These are phyloP conservation scores for Apotomis turbidana DNA, from an alignment of 2,888 invertebrate species.

Conservation along the genomic window DNA sequence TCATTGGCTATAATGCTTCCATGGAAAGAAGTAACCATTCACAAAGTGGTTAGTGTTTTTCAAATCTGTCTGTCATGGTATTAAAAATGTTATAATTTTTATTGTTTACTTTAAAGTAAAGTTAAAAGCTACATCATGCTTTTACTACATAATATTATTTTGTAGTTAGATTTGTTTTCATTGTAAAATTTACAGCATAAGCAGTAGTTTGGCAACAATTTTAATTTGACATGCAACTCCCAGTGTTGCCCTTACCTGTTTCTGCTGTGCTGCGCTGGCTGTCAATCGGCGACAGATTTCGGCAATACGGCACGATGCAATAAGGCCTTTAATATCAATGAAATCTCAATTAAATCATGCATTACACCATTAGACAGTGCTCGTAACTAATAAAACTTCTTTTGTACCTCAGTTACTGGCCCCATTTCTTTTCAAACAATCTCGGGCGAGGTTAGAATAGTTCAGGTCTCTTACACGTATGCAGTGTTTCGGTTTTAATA, in stretches of 20 bases:
- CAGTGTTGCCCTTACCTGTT: slow-evolving; percentile 24
- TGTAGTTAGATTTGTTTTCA: neutral
- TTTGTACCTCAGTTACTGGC: slow-evolving; percentile 42
- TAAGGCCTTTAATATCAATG: slow-evolving; percentile 46
- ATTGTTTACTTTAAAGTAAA: neutral
- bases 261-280: slow-evolving; percentile 39
- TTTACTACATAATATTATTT: neutral
- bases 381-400: slow-evolving; percentile 45
- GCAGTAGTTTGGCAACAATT: neutral
- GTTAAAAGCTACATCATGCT: neutral
- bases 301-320: slow-evolving; percentile 45
- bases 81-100: neutral
- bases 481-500: slow-evolving; percentile 71
- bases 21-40: slow-evolving; percentile 45
- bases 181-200: neutral
- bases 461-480: slow-evolving; percentile 77
- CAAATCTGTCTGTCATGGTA: slow-evolving; percentile 14
- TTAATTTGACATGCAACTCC: slow-evolving; percentile 23
- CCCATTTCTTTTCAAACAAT: slow-evolving; percentile 30
- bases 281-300: slow-evolving; percentile 39
- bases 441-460: slow-evolving; percentile 71
- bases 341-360: slow-evolving; percentile 49
- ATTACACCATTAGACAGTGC: slow-evolving; percentile 47
- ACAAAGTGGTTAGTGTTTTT: slow-evolving; percentile 42
- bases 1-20: slow-evolving; percentile 46